phyloP scores from a whole-genome alignment of 2,888 invertebrate genomes.

The Orchestes rusci region DNA sequence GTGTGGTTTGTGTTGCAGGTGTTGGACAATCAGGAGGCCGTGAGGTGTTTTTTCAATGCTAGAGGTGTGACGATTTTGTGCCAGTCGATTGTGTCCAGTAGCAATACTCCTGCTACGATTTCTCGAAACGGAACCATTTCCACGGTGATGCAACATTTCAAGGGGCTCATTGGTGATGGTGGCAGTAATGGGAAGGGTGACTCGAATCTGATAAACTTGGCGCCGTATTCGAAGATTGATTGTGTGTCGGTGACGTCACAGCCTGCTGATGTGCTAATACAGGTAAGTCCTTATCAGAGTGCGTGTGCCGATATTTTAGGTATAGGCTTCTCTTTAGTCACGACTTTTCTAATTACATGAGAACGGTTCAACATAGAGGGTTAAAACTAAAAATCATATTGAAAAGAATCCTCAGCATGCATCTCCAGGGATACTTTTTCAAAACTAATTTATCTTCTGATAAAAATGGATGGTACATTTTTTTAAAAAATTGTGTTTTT shows the following conservation, averaged over 20 bases:
- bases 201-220: slow-evolving; percentile 75
- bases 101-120: slow-evolving; percentile 60
- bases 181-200: slow-evolving; percentile 34
- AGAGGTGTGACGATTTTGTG: slow-evolving; percentile 70
- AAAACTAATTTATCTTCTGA: too few species aligned
- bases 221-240: slow-evolving; percentile 66
- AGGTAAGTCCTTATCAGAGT: slow-evolving; percentile 48
- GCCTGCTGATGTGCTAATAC: slow-evolving; percentile 81
- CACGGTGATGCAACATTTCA: slow-evolving; percentile 57
- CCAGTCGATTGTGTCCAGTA: slow-evolving; percentile 68
- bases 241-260: slow-evolving; percentile 60
- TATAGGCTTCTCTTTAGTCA: too few species aligned
- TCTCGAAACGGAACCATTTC: slow-evolving; percentile 48
- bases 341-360: too few species aligned
- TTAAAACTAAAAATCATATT: too few species aligned
- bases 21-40: slow-evolving; percentile 67
- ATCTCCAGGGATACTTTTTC: too few species aligned
- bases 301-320: too few species aligned
- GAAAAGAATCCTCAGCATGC: too few species aligned
- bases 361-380: too few species aligned
- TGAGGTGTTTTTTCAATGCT: slow-evolving; percentile 67
- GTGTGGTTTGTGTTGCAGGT: slow-evolving; percentile 76
- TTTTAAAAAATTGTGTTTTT: too few species aligned
- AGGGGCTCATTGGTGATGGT: slow-evolving; percentile 38
- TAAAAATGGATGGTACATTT: too few species aligned